Evolutionary conservation across 64 coral and sea anemone species (phyloP).

Genomic region (Pachyseris speciosa): DNA sequence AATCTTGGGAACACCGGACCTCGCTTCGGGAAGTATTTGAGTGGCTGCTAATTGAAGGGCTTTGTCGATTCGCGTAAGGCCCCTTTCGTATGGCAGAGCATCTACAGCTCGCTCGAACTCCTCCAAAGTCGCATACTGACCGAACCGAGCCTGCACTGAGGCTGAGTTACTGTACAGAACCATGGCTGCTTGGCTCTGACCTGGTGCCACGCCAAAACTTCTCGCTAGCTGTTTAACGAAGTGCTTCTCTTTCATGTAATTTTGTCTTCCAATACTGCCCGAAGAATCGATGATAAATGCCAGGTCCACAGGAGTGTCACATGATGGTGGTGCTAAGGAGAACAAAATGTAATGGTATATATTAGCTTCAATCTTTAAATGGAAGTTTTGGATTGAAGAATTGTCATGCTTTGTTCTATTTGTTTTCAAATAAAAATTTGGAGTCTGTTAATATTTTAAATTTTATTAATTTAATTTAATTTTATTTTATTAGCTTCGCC

Average conservation of each 20-base stretch:
- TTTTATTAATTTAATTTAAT: no score
- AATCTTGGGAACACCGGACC: slow-evolving; percentile 44
- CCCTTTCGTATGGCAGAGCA: slow-evolving; percentile 52
- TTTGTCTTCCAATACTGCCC: slow-evolving; percentile 59
- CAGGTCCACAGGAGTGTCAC: slow-evolving; percentile 52
- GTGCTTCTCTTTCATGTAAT: slow-evolving; percentile 68
- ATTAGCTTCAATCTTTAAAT: no score
- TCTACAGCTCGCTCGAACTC: slow-evolving; percentile 60
- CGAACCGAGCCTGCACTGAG: slow-evolving; percentile 42
- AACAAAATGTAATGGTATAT: no score
- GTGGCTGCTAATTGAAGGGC: slow-evolving; percentile 43
- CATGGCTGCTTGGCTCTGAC: slow-evolving; percentile 53
- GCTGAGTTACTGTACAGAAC: slow-evolving; percentile 65
- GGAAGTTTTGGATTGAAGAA: neutral
- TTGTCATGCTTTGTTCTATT: no score
- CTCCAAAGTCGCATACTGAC: slow-evolving; percentile 6
- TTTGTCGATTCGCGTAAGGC: slow-evolving; percentile 68
- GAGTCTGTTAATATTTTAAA: no score
- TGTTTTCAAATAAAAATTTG: no score
- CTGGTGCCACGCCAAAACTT: slow-evolving; percentile 43
- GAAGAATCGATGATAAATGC: slow-evolving; percentile 82
- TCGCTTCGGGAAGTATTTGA: slow-evolving; percentile 37
- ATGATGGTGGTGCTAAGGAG: neutral
- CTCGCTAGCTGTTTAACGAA: slow-evolving; percentile 65
- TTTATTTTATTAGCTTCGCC: no score